A percentile compares a stretch with the other conserved stretches of the same genome.
These are phyloP conservation scores for Panulirus ornatus DNA, from an alignment of 1,140 invertebrate genomes.

Conservation along the genomic window DNA sequence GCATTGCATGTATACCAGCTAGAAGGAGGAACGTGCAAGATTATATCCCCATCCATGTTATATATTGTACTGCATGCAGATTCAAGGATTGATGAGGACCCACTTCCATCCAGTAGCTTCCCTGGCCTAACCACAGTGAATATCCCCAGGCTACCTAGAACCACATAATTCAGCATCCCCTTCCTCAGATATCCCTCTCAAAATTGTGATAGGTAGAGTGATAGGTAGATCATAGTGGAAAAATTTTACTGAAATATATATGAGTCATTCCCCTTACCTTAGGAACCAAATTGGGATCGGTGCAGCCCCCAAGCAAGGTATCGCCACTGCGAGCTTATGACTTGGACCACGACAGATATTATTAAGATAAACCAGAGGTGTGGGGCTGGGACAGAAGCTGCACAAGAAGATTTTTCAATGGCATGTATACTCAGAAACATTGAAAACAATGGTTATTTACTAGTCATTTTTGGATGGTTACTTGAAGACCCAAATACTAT, in stretches of 20 bases:
- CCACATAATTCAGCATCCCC: background rate
- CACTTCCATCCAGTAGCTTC: slow-evolving; percentile 23
- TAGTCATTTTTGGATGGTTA: too few relatives aligned
- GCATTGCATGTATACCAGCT: slow-evolving; percentile 42
- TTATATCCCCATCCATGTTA: slow-evolving; percentile 10
- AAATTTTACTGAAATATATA: background rate
- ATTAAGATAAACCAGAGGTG: slow-evolving; percentile 6
- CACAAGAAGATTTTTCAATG: background rate
- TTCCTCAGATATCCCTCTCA: slow-evolving; percentile 2
- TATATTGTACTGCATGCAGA: slow-evolving; percentile 45
- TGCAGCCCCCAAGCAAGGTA: slow-evolving; percentile 49
- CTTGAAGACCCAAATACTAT: too few relatives aligned
- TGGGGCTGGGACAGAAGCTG: background rate
- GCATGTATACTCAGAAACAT: too few relatives aligned
- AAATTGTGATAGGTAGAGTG: too few relatives aligned
- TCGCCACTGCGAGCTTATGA: slow-evolving; percentile 57
- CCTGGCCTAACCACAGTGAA: slow-evolving; percentile 9
- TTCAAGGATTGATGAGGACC: slow-evolving; percentile 24
- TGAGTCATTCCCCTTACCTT: slow-evolving; percentile 18
- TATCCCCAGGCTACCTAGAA: slow-evolving; percentile 13
- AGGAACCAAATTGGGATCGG: slow-evolving; percentile 57
- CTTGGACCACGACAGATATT: slow-evolving; percentile 46
- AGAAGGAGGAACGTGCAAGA: slow-evolving; percentile 37
- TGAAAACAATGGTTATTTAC: too few relatives aligned
- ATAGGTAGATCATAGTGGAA: slow-evolving; percentile 26